These are phyloP conservation scores for Onthophagus taurus DNA, from an alignment of 1,140 invertebrate species.

Conservation along the genomic window DNA sequence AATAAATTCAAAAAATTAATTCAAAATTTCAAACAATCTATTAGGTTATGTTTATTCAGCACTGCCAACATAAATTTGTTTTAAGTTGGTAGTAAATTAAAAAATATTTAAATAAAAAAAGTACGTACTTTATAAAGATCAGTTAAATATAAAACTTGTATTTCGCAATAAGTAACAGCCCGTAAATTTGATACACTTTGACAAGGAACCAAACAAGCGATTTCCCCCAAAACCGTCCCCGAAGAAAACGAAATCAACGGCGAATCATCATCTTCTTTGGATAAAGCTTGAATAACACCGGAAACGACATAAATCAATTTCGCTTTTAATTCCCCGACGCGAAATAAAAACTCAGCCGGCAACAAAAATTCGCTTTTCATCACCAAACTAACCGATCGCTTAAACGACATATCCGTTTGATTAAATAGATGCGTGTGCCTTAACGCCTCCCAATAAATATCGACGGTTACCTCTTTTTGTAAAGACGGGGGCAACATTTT, in stretches of 20 bases:
- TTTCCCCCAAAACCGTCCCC: constrained; percentile 41
- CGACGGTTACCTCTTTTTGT: constrained; percentile 12
- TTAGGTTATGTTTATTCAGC: no score
- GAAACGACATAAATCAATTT: constrained; percentile 40
- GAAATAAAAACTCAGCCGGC: constrained; percentile 39
- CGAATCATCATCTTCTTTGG: constrained; percentile 37
- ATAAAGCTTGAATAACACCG: constrained; percentile 31
- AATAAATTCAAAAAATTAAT: no score
- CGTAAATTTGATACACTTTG: constrained; percentile 7
- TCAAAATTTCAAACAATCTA: no score
- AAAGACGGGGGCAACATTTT: constrained; percentile 5
- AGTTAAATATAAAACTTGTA: constrained; percentile 37
- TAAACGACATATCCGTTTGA: constrained; percentile 10
- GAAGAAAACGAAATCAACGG: constrained; percentile 41
- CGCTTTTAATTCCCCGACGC: constrained; percentile 39
- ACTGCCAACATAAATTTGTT: no score
- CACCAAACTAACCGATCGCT: constrained; percentile 12
- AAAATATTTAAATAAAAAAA: no score
- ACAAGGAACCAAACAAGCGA: constrained; percentile 11
- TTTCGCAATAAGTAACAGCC: constrained; percentile 40
- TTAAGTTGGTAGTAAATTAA: no score
- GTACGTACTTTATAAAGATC: constrained; percentile 38
- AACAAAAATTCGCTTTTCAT: constrained; percentile 40
- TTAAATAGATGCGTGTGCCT: constrained; percentile 27
- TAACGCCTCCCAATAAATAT: constrained; percentile 16